Percentiles rank a stretch among this genome's conserved stretches.
These are phyloP conservation scores for Sceliomorpha sp. DNA, from an alignment of 2,888 invertebrate species.

Conservation along the genomic window DNA sequence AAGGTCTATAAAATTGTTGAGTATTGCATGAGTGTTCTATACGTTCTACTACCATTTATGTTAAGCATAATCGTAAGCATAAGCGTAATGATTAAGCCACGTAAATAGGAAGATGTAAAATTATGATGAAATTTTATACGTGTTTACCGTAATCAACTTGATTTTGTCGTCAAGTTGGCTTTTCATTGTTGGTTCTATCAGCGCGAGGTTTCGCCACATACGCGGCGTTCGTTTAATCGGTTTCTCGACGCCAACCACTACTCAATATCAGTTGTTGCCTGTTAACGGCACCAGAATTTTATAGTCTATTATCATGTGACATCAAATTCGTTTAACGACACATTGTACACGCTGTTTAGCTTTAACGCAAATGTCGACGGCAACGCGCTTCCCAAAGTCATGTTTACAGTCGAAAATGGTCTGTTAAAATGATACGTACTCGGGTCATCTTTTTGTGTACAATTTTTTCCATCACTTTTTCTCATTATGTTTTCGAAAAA, in stretches of 20 bases:
- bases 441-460: conserved; percentile 14
- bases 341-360: conserved; percentile 7
- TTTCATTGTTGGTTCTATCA: conserved; percentile 40
- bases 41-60: too few relatives aligned
- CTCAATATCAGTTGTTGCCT: conserved; percentile 36
- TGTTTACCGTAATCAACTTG: conserved; percentile 43
- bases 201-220: conserved; percentile 24
- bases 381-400: too few relatives aligned
- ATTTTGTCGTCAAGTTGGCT: conserved; percentile 47
- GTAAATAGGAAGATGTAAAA: too few relatives aligned
- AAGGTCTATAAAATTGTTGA: too few relatives aligned
- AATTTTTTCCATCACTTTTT: conserved; percentile 19
- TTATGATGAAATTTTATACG: conserved; percentile 37
- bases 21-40: too few relatives aligned
- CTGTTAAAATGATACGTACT: not conserved
- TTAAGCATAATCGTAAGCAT: too few relatives aligned
- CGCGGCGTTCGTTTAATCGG: conserved; percentile 39
- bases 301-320: conserved; percentile 25
- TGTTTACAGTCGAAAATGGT: too few relatives aligned
- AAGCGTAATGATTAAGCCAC: too few relatives aligned
- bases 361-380: not conserved
- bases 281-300: conserved; percentile 38
- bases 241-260: conserved; percentile 32
- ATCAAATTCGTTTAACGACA: conserved; percentile 30
- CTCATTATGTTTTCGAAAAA: conserved; percentile 15